These are phyloP conservation scores for Lepisosteus oculatus DNA, from an alignment of 2,113 vertebrate genomes.

Conservation along the genomic window DNA sequence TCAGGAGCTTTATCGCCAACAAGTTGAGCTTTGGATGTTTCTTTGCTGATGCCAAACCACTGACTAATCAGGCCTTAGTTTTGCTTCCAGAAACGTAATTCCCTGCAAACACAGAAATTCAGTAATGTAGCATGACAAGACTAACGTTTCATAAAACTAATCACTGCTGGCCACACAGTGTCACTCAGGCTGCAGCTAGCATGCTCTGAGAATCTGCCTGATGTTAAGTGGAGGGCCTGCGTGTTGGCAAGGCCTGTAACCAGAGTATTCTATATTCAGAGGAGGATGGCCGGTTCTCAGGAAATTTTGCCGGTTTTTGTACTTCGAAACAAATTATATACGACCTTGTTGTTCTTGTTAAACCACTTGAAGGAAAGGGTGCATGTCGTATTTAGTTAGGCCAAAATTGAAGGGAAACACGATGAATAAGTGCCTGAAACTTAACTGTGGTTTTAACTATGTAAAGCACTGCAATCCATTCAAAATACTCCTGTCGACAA, in stretches of 20 bases:
- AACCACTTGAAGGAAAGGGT: neutral
- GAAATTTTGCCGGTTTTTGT: constrained; percentile 6
- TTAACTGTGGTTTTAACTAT: neutral
- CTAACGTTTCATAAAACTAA: neutral
- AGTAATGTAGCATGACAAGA: neutral
- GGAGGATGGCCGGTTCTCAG: constrained; percentile 4
- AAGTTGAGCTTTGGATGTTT: neutral
- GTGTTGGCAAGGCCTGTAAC: neutral
- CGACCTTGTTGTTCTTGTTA: neutral
- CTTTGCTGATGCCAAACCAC: neutral
- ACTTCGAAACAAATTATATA: constrained; percentile 3
- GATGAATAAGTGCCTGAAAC: neutral
- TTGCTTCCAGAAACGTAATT: constrained; percentile 3
- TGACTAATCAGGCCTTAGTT: neutral
- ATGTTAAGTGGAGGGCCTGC: neutral
- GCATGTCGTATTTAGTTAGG: constrained; percentile 4
- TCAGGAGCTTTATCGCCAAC: too few species aligned
- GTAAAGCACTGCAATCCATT: neutral
- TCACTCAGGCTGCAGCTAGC: neutral
- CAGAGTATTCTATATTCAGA: neutral
- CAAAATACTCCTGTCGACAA: too few species aligned
- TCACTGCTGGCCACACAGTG: neutral
- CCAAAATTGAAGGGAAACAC: neutral
- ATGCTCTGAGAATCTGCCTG: neutral
- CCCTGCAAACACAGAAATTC: neutral